phyloP scores from a whole-genome alignment of 1,140 invertebrate species.

The Pachypsylla venusta region DNA sequence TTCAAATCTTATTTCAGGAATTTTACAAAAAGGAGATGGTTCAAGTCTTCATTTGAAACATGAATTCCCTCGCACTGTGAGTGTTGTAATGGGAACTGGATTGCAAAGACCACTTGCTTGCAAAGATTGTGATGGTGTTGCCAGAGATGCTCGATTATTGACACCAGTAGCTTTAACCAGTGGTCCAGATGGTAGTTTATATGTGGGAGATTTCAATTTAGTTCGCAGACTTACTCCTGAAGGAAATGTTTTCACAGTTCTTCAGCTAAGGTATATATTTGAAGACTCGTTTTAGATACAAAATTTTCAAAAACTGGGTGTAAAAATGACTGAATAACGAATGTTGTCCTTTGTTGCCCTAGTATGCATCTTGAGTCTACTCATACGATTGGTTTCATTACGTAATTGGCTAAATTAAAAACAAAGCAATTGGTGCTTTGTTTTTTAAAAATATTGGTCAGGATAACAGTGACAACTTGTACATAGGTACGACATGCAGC shows the following conservation, averaged over 20 bases:
- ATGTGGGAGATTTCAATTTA: conserved; percentile 93
- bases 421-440: no score
- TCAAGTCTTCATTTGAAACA: conserved; percentile 76
- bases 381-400: no score
- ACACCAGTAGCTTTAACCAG: conserved; percentile 85
- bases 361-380: no score
- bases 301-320: no score
- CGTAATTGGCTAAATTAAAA: no score
- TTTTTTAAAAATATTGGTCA: no score
- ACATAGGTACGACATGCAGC: no score
- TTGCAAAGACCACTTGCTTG: conserved; percentile 59
- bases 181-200: conserved; percentile 89
- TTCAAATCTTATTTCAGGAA: conserved; percentile 44
- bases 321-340: no score
- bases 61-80: conserved; percentile 74
- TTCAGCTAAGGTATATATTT: conserved; percentile 62
- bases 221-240: conserved; percentile 83
- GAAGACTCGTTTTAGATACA: no score
- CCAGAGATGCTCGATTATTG: conserved; percentile 69
- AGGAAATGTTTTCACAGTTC: conserved; percentile 77
- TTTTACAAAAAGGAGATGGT: conserved; percentile 91
- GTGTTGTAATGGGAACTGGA: conserved; percentile 87
- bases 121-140: conserved; percentile 70
- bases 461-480: no score
- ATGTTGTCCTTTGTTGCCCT: no score